Base-by-base conservation (phyloP, 2,797 vertebrate genomes). In the Tangara arthus region DNA sequence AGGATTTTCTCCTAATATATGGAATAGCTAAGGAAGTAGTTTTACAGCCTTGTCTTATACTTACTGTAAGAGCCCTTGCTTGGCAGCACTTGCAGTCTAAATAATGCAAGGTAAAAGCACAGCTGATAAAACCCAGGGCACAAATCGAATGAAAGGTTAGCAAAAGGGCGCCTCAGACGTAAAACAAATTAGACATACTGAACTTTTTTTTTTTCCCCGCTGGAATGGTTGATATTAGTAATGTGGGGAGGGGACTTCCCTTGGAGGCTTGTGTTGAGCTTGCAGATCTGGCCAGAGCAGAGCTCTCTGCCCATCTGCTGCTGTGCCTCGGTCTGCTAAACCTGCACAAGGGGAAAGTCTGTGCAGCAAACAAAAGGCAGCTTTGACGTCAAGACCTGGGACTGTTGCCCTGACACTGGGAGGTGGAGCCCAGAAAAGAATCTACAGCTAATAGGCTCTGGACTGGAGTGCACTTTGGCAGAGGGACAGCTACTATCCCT, bases 381-480 rank as follows among this genome's bases (percentile, higher is more conserved):
- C 93, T 92, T 96, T 97, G 92, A 94, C 95, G 90, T 96, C 93
- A 96, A 85, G 70, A 37, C 41, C 64, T 80, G 89, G 96, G 89
- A 92, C 59, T 7, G 82, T 95, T 96, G 93, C 95, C 96, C 95
- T 93, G 96, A 95, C 91, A 78, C 66, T 95, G 89, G 87, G 95
- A 96, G 93, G 94, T 93, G 93, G 95, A 96, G 92, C 83, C 2
- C 53, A 13, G 87, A 44, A 84, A 94, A 65, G 91, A 94, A 96
- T 95, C 95, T 3, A 6, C 87, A 70, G 73, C 75, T 96, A 93
- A 94, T 88, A 90, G 82, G 83, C 80, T 92, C 86, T 95, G 86
- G 78, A 68, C 83, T 61, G 59, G 52, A 93, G 86, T 90, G 91
- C 87, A 32, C 78, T 91, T 93, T 96, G 94, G 94, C 93, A 96